These are phyloP conservation scores for Augochlorella aurata DNA, from an alignment of 2,888 invertebrate species.

Conservation along the genomic window DNA sequence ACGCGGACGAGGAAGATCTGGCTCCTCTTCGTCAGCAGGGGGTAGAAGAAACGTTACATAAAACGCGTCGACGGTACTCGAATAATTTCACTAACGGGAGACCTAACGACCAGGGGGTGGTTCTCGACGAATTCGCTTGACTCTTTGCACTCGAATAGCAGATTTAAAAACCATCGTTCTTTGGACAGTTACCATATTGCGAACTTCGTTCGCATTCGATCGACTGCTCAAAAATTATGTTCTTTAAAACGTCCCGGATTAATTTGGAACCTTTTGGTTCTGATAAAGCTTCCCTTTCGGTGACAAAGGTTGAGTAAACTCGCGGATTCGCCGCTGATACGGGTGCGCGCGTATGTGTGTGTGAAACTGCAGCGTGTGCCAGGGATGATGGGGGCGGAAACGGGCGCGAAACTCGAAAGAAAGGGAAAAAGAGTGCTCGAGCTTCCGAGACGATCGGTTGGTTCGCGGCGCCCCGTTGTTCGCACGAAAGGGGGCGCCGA, in stretches of 20 bases:
- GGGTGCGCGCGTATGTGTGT: background rate
- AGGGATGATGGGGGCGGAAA: background rate
- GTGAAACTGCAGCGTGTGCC: background rate
- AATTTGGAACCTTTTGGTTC: too few species aligned
- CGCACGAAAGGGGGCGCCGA: background rate
- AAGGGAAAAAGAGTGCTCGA: background rate
- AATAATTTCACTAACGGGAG: background rate
- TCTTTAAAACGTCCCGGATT: too few species aligned
- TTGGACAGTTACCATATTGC: too few species aligned
- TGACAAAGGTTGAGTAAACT: too few species aligned
- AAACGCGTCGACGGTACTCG: background rate
- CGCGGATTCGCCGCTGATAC: background rate
- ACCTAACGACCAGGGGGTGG: background rate
- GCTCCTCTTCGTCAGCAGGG: slow-evolving; percentile 21
- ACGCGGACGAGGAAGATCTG: background rate
- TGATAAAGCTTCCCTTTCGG: too few species aligned
- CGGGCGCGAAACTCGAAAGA: background rate
- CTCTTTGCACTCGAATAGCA: too few species aligned
- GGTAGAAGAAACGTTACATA: slow-evolving; percentile 27
- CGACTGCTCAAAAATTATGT: too few species aligned
- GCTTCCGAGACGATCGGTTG: slow-evolving; percentile 12
- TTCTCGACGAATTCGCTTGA: background rate
- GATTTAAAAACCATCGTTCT: too few species aligned
- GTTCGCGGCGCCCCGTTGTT: background rate
- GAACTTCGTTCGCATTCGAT: too few species aligned